Evolutionary conservation across 1,140 invertebrate genomes (phyloP), one percentile per base, ranked within the genome.

Genomic region (Drosophila melanogaster): DNA sequence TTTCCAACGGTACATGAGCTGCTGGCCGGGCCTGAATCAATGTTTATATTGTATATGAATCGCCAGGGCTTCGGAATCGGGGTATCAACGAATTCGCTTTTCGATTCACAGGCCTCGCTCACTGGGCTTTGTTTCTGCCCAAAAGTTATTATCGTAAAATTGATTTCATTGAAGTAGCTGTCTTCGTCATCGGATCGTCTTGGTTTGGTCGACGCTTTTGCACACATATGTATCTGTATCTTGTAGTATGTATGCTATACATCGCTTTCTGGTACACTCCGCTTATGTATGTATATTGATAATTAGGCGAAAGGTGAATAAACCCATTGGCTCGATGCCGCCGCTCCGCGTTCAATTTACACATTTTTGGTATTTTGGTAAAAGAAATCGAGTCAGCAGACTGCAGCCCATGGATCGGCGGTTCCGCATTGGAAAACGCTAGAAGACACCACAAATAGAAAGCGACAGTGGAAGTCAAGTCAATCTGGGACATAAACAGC

Each of bases 251-350:
- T 38, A 14, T 38, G 37, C 30, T 30, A 30, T 10, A 30, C 30
- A 47, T 64, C 56, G 30, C 49, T 70, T 74, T 69, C 46, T 78
- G 74, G 66, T 79, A 70, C 75, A 78, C 64, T 76, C 86, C 79
- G 84, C 75, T 80, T 90, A 90, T 90, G 85, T 90, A 90, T 90
- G 85, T 89, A 89, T 90, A 80, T 90, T 80, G 55, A 90, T 89
- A 89, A 89, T 89, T 89, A 89, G 84, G 84, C 85, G 84, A 89
- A 89, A 89, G 84, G 84, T 89, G 84, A 89, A 89, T 67, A 74
- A 89, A 89, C 84, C 73, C 75, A 51, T 19, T 50, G 69, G 49
- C 74, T 77, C 66, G 65, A 58, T 77, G 59, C 57, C 67, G 65
- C 58, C 62, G 51, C 56, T 65, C 57, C 59, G 69, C 50, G 71